Evolutionary conservation across 2,113 vertebrate species (phyloP), one percentile per base, ranked within the genome.

Genomic region (Lanius collurio): DNA sequence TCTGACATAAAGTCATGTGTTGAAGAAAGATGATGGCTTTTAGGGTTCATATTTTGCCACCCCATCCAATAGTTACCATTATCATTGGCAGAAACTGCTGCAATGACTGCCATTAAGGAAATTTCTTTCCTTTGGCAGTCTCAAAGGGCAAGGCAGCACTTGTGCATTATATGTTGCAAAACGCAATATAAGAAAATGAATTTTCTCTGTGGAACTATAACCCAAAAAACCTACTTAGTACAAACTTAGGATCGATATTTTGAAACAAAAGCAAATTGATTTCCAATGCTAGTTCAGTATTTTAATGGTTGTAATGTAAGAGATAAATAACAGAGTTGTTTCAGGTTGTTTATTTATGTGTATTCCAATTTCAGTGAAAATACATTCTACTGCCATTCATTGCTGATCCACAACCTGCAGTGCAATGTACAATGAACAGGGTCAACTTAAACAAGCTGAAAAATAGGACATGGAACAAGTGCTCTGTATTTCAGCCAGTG

Each of bases 201-300:
- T 98, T 97, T 97, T 93, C 89, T 92, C 60, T 83, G 78, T 83
- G 88, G 89, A 85, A 85, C 62, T 75, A 86, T 88, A 96, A 90
- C 71, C 90, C 56, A 41, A 97, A 97, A 97, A 90, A 93, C 89
- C 87, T 91, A 89, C 95, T 96, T 89, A 94, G 68, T 94, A 60
- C 49, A 95, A 97, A 95, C 83, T 97, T 91, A 90, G 60, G 95
- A 97, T 97, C 94, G 49, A 97, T 98, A 97, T 93, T 97, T 94
- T 78, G 93, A 94, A 96, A 89, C 76, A 97, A 96, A 94, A 93
- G 53, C 83, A 95, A 96, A 97, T 97, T 96, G 93, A 97, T 96
- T 97, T 89, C 94, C 83, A 87, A 73, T 2, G 5, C 63, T 41
- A 23, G 73, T 94, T 96, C 92, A 90, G 89, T 97, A 95, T 97